Evolutionary conservation across 2,888 invertebrate genomes (phyloP).

Genomic region (Zelleria hepariella): DNA sequence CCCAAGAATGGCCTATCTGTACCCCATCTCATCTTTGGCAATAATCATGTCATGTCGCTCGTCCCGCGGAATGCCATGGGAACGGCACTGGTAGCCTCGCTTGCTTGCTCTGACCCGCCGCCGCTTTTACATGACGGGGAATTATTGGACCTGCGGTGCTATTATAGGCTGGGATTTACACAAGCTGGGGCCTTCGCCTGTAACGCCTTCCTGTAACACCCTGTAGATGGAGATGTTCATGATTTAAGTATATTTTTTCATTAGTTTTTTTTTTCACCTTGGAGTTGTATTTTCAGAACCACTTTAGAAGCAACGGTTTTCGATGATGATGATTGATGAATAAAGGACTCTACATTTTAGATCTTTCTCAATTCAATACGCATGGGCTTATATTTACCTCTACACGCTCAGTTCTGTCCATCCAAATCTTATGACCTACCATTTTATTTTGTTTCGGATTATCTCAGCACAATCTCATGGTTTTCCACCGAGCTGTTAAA

Average conservation of each 20-base stretch:
- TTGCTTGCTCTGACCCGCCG: conserved; percentile 8
- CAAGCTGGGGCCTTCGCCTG: too few species aligned
- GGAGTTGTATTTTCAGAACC: too few species aligned
- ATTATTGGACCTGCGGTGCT: conserved; percentile 45
- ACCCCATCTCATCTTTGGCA: conserved; percentile 24
- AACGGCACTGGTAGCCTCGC: conserved; percentile 28
- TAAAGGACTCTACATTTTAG: too few species aligned
- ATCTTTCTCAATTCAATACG: too few species aligned
- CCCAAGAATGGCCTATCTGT: background rate
- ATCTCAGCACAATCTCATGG: background rate
- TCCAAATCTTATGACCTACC: background rate
- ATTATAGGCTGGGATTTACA: conserved; percentile 22
- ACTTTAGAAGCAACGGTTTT: too few species aligned
- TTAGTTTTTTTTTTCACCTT: too few species aligned
- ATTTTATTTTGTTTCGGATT: background rate
- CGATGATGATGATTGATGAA: too few species aligned
- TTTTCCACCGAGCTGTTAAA: background rate
- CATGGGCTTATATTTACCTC: too few species aligned
- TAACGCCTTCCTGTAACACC: too few species aligned
- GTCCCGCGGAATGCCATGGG: conserved; percentile 58
- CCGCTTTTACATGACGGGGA: conserved; percentile 42
- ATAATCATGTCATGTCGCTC: conserved; percentile 43
- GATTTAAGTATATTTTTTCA: too few species aligned
- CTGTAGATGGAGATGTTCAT: too few species aligned
- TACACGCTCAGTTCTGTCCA: too few species aligned